These are phyloP conservation scores for Heliothis subflexa DNA, from an alignment of 1,140 invertebrate species.

Conservation along the genomic window DNA sequence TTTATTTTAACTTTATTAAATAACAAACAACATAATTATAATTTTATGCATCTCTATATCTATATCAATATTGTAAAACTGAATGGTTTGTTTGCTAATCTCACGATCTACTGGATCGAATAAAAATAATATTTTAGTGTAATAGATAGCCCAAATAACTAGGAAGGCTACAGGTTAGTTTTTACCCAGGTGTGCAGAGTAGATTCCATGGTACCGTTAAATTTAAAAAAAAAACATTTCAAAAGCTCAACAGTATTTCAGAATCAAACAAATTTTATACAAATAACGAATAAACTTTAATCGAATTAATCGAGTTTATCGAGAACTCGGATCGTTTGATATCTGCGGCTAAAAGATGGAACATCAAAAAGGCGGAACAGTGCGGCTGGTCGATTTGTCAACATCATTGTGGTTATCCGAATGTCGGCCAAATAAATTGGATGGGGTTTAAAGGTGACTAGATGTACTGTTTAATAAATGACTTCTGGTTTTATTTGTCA, in stretches of 20 bases:
- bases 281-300: background rate
- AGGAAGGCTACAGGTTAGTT: no score
- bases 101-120: no score
- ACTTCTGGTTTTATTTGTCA: slow-evolving; percentile 46
- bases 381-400: slow-evolving; percentile 79
- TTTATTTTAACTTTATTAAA: no score
- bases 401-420: slow-evolving; percentile 82
- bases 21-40: no score
- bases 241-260: background rate
- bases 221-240: background rate
- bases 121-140: no score
- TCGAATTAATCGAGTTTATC: slow-evolving; percentile 34
- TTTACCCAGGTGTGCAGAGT: no score
- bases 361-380: slow-evolving; percentile 78
- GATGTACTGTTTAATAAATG: slow-evolving; percentile 53
- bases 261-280: background rate
- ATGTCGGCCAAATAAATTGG: slow-evolving; percentile 82
- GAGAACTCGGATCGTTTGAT: slow-evolving; percentile 53
- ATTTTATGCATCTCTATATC: no score
- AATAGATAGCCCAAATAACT: no score
- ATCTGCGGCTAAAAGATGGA: slow-evolving; percentile 73
- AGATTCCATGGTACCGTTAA: no score
- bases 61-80: no score
- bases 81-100: no score
- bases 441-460: slow-evolving; percentile 69